Evolutionary conservation across 2,113 vertebrate species (phyloP), one percentile per base, ranked within the genome.

Genomic region (Puffinus mauretanicus): DNA sequence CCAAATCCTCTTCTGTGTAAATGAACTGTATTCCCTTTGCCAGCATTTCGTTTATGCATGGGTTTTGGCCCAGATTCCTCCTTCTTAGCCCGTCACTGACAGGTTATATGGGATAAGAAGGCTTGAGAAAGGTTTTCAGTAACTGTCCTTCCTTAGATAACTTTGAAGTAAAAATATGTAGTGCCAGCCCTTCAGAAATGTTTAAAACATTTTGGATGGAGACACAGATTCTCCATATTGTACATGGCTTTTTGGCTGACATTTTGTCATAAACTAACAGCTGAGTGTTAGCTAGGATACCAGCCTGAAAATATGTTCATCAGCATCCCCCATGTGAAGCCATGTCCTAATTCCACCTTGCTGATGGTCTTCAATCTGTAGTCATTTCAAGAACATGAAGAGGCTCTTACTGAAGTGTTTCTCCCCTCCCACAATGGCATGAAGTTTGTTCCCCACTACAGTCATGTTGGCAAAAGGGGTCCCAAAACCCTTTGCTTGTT

Each of bases 281-380:
- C 15, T 52, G 30, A 69, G 3, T n/a, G 22, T 76, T 61, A 67
- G 34, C 49, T 85, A 38, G 25, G 21, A 69, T 40, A 51, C 4
- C 17, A 82, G 12, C 24, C 38, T 60, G 52, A 17, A 79, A 46
- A 44, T 18, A 32, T n/a, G 17, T 76, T 64, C 17, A 54, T 51
- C 40, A 49, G 9, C 16, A 44, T 27, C 32, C 9, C 6, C 5
- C 3, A 0, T n/a, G 27, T 57, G 34, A 86, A 51, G 18, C 10
- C 15, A 24, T 38, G 6, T 52, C 38, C 4, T 55, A 60, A 30
- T 71, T 58, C 12, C 30, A 19, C 79, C 75, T 67, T 76, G 44
- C 13, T 49, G 22, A 18, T 38, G 4, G 15, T 71, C 32, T 18
- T 71, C 13, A 80, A 36, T 32, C 2, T 0, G 0, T 34, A n/a